Base-by-base conservation (phyloP, 2,113 vertebrate genomes). In the Crotophaga sulcirostris region DNA sequence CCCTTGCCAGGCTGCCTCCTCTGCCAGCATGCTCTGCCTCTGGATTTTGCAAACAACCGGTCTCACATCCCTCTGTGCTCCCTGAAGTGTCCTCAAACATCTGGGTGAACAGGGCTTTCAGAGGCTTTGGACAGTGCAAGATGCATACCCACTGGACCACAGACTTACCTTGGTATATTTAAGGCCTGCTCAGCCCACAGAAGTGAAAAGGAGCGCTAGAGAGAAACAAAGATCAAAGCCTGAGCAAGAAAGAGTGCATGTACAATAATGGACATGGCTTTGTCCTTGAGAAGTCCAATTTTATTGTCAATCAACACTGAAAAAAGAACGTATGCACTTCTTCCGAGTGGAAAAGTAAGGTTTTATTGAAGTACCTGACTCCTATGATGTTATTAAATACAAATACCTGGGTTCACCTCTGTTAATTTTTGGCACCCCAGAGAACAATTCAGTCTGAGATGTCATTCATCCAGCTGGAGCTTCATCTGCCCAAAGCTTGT, bases 141-240 rank as follows among this genome's bases (percentile, higher is more conserved):
- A 8, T 3, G 9, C 10, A 4, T 7, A 23, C 5, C n/a, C 1
- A 3, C 23, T 10, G 66, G 21, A 20, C 31, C 56, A 5, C 28
- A 13, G n/a, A 9, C n/a, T 12, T 2, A 6, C 10, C 38, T 31
- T 1, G 2, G 55, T 7, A n/a, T 7, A 23, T 23, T 29, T n/a
- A 12, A n/a, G 28, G 38, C 9, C 64, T 21, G 23, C 10, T 23
- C 23, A 7, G 33, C 20, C 68, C 47, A 16, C 45, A 45, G 81
- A 20, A 44, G 19, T 26, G 51, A 26, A 54, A 4, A 67, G 70
- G 51, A 67, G 74, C 2, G 3, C n/a, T 6, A 33, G n/a, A 42
- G 6, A 55, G 16, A 7, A 49, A 25, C 11, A 16, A 38, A 34
- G 9, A 16, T 8, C 38, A 38, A 29, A 51, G 9, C 9, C 11